Base-by-base conservation (phyloP, 2,113 vertebrate genomes). In the Clarias magur region DNA sequence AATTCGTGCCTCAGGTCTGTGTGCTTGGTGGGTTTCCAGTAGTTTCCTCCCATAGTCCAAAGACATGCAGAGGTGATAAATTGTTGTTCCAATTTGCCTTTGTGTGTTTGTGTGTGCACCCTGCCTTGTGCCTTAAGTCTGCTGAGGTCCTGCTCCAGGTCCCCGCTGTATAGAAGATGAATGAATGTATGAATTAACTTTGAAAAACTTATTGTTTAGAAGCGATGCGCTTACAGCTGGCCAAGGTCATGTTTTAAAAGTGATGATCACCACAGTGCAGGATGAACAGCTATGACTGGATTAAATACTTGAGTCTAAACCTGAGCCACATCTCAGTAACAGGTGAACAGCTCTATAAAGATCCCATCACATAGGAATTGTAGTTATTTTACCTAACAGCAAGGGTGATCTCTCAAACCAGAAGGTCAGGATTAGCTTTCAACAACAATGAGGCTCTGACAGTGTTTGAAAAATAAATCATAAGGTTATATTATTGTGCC, bases 211-310 rank as follows among this genome's bases (percentile, higher is more conserved):
- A 70, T 59, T n/a, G 72, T 80, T 76, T 25, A 81, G 84, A 84
- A 86, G 78, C 59, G 48, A 83, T 65, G 34, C 84, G 62, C 86
- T 76, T 72, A 19, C 42, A 21, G 70, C 34, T 42, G 70, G 8
- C 34, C 9, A 42, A 23, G 17, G 23, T 72, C 0, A 72, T 38
- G 34, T 42, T 72, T 38, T 72, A 72, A 21, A 67, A 53, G 67
- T 63, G 59, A 89, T 89, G 82, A 85, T 68, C 42, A 68, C 80
- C 72, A 83, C 67, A 87, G 72, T 63, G 42, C 67, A 79, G 82
- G 65, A 81, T 75, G 72, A 89, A 87, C 12, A 57, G 42, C 65
- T 65, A 78, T 89, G 68, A 65, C 87, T 83, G 42, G 27, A 78
- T 54, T 85, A 30, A 85, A 59, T 80, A 76, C 27, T 62, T 86